phyloP scores from a whole-genome alignment of 2,888 invertebrate genomes.

The Tenodera sinensis region DNA sequence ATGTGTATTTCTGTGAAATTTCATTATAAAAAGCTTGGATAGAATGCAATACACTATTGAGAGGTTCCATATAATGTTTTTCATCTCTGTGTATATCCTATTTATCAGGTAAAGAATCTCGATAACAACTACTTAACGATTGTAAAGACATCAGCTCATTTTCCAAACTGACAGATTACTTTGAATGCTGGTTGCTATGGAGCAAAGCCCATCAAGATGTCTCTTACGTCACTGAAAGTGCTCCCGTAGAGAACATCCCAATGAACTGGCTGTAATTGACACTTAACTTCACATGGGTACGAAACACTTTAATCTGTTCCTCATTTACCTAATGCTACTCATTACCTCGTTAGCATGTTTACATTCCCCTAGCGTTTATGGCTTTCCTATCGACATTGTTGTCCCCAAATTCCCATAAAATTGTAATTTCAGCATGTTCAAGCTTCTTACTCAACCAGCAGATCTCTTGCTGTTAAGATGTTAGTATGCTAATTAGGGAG shows the following conservation, averaged over 20 bases:
- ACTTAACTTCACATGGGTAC: not conserved
- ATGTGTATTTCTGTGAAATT: no score
- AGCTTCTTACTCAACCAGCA: not conserved
- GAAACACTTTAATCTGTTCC: not conserved
- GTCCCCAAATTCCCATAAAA: not conserved
- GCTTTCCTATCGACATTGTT: not conserved
- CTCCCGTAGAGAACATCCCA: no score
- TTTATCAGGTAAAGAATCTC: no score
- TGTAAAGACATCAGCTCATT: no score
- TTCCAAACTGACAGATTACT: no score
- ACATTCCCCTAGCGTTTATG: not conserved
- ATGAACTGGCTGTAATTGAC: not conserved
- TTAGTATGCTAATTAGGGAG: not conserved
- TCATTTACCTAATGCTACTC: not conserved
- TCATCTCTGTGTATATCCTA: no score
- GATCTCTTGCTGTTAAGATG: no score
- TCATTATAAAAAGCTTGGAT: no score
- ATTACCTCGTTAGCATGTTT: not conserved
- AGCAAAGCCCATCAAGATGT: not conserved
- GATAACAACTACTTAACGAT: no score
- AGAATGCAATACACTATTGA: no score
- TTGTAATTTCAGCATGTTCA: not conserved
- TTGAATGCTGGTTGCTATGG: not conserved
- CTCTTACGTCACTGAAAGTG: no score
- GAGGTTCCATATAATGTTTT: no score